Base-by-base conservation (phyloP, 2,888 invertebrate genomes). In the Patella depressa region DNA sequence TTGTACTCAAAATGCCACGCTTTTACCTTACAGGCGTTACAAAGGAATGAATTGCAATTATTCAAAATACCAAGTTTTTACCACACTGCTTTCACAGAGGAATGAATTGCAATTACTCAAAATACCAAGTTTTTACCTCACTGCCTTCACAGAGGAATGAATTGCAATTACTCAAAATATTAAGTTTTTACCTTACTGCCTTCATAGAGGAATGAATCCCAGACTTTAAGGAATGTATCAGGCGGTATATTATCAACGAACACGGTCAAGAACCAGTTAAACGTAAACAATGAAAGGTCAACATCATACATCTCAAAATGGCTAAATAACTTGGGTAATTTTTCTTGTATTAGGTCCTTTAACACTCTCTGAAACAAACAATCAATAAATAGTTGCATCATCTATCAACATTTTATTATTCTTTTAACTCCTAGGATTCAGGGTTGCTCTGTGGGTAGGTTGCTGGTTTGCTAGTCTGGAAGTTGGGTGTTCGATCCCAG, bases 181-280 rank as follows among this genome's bases (percentile, higher is more conserved):
- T 1, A 45, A 9, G 45, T 45, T 45, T 45, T 69, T 80, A 93
- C 93, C 92, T 93, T 93, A 82, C 92, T 92, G 3, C 93, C 93
- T 85, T 93, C 93, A 85, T 91, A 92, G 9, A 93, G 90, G 85
- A 93, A 93, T 11, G 92, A 89, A 85, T 93, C 93, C 92, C 93
- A 93, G 65, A 93, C 92, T 53, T 91, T 88, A 24, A 94, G 90
- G 87, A 93, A 93, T 59, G 92, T 91, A 54, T 92, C 90, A 74
- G 92, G 92, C 0, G 92, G 93, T 29, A 93, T 90, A 81, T 92
- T 92, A 85, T 93, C 93, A n/a, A 93, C 92, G 88, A 93, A 93
- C 34, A 93, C 86, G 17, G 93, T 93, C 72, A 93, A 88, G 87
- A 93, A 93, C 93, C 93, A 94, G 87, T 92, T 93, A 82, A 93